Percentiles rank a stretch among this genome's conserved stretches.
Conservation (phyloP, 2,797 vertebrate species). For the Melanotaenia parkinsoni region DNA sequence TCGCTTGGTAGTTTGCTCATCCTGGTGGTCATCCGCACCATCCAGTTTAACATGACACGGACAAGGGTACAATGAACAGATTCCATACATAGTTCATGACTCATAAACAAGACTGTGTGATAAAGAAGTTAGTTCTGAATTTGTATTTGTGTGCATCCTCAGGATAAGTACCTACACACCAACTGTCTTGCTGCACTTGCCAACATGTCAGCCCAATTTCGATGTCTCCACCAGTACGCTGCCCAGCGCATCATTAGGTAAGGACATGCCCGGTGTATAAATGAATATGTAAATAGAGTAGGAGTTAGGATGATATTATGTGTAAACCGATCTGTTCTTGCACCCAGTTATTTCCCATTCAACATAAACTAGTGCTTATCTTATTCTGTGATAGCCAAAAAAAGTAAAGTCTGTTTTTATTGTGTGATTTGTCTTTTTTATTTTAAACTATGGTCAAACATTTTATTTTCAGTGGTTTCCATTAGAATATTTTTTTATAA, state of each 20-base stretch:
- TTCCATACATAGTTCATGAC: neutral
- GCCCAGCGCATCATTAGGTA: conserved; percentile 98
- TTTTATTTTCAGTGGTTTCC: neutral
- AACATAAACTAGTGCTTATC: neutral
- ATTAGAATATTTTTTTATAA: neutral
- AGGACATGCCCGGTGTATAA: conserved; percentile 24
- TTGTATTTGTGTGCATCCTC: conserved; percentile 34
- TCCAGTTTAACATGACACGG: conserved; percentile 99
- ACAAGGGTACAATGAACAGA: conserved; percentile 87
- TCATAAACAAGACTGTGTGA: neutral
- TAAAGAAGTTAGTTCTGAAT: neutral
- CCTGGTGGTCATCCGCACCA: conserved; percentile 96
- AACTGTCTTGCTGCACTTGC: conserved; percentile 97
- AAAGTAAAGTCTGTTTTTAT: neutral
- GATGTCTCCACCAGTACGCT: conserved; percentile 96
- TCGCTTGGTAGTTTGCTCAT: conserved; percentile 97
- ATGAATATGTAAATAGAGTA: neutral
- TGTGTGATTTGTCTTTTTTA: neutral
- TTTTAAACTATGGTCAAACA: neutral
- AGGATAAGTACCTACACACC: conserved; percentile 99
- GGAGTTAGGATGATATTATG: neutral
- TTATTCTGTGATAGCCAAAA: neutral
- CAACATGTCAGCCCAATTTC: conserved; percentile 98
- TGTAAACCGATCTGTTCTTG: neutral
- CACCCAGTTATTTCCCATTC: neutral